A percentile compares a stretch with the other conserved stretches of the same genome.
phyloP scores from a whole-genome alignment of 1,140 invertebrate species.

The Anoplolepis gracilipes region DNA sequence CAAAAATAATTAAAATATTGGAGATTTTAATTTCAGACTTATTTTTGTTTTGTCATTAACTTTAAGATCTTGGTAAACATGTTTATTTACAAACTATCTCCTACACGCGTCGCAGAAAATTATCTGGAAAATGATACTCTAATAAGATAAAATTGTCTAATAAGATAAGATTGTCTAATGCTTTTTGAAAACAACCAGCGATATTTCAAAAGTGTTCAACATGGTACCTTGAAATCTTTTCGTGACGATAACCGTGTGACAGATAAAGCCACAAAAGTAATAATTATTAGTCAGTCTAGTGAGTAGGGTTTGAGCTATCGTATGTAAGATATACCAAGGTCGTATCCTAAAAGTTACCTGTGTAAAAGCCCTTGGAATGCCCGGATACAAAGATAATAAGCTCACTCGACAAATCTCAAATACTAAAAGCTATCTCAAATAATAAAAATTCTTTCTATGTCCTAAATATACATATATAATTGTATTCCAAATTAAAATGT shows the following conservation, averaged over 20 bases:
- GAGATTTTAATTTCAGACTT: not conserved
- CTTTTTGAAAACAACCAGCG: not conserved
- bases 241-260: conserved; percentile 61
- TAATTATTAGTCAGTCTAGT: conserved; percentile 39
- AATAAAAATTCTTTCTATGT: not conserved
- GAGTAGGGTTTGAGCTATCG: not conserved
- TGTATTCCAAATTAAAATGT: conserved; percentile 1
- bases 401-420: conserved; percentile 11
- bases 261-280: conserved; percentile 67
- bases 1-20: not conserved
- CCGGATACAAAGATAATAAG: not conserved
- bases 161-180: not conserved
- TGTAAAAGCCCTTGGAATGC: not conserved
- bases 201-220: not conserved
- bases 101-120: not conserved
- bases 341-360: not conserved
- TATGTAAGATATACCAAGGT: not conserved
- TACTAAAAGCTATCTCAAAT: conserved; percentile 14
- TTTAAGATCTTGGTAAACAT: not conserved
- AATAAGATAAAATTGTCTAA: not conserved
- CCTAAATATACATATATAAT: not conserved
- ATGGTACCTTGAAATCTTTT: conserved; percentile 57
- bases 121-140: not conserved
- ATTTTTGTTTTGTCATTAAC: not conserved
- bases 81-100: conserved; percentile 1